Evolutionary conservation across 2,888 invertebrate species (phyloP), one percentile per base, ranked within the genome.

Genomic region (Idaea aversata): DNA sequence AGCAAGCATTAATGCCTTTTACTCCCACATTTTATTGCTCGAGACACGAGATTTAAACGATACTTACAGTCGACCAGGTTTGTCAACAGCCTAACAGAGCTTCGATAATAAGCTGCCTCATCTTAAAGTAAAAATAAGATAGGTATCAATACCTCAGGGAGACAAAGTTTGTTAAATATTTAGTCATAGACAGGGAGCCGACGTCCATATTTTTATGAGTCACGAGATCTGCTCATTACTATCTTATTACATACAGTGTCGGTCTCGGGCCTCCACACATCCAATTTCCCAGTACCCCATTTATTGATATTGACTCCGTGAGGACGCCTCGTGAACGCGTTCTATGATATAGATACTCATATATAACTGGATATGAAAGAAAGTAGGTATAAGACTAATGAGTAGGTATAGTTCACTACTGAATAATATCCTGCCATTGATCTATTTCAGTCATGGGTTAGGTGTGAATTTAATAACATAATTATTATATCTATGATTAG

Each of bases 221-320:
- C 81, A 80, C 82, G 77, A 82, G 84, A 84, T 81, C 80, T 80
- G 77, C 85, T 92, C 91, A 93, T 93, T 93, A 92, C 91, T 90
- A 88, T 90, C 83, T 92, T 91, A 93, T 92, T 91, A 92, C 90
- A 80, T 81, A 84, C 87, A 84, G 87, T 84, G 88, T 82, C 82
- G 83, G 83, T 85, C 81, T 80, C 77, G 78, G 81, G 77, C 80
- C 79, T 77, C 90, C 88, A 88, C 91, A 91, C 92, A 93, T 93
- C 93, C 93, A 93, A 93, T 93, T 93, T 92, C 88, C 89, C 90
- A 86, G 89, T 88, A 87, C 88, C 88, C 86, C 91, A 91, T 93
- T 92, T 93, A 93, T 93, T 92, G 93, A 92, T 93, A 93, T 93
- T 92, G 93, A 92, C 90, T 92, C 86, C 74, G 85, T 80, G 90